Evolutionary conservation across 2,113 vertebrate genomes (phyloP).

Genomic region (Pristiophorus japonicus): DNA sequence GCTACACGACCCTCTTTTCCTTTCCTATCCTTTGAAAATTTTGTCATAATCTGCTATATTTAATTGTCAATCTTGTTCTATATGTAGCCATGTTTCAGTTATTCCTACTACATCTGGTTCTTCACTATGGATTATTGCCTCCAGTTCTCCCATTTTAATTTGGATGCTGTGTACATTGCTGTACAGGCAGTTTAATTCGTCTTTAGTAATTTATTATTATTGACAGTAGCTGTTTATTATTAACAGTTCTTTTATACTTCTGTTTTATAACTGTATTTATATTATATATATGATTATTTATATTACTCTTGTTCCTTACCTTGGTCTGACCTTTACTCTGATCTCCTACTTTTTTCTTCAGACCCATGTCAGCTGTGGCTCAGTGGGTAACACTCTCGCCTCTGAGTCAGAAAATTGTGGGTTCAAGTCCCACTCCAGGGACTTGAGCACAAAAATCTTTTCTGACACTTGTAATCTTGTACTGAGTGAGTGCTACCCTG

Average conservation of each 20-base stretch:
- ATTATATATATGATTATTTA: neutral
- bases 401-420: too few species aligned
- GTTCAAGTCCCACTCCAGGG: too few species aligned
- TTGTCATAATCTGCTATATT: neutral
- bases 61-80: neutral
- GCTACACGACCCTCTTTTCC: neutral
- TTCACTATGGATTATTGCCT: neutral
- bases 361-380: too few species aligned
- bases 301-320: neutral
- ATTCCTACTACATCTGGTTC: neutral
- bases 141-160: neutral
- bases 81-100: neutral
- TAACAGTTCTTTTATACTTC: neutral
- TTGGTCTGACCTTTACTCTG: neutral
- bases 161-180: neutral
- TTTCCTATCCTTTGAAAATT: neutral
- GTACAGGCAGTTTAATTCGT: neutral
- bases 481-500: too few species aligned
- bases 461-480: too few species aligned
- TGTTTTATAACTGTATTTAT: neutral
- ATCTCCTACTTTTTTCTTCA: neutral
- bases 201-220: neutral
- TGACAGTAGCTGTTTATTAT: too few species aligned
- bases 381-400: too few species aligned
- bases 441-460: too few species aligned